phyloP scores from a whole-genome alignment of 2,797 vertebrate species.

The Moxostoma hubbsi region DNA sequence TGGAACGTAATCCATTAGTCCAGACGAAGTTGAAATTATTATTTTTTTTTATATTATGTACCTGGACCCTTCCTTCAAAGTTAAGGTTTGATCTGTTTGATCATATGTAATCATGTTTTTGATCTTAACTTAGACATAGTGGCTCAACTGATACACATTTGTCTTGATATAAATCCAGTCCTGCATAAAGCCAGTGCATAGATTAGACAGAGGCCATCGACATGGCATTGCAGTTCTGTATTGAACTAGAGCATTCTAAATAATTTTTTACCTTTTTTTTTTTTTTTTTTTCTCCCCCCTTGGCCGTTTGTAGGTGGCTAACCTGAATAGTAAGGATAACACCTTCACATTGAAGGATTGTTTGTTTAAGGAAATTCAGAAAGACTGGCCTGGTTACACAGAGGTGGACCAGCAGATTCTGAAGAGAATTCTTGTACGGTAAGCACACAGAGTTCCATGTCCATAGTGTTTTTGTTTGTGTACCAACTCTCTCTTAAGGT shows the following conservation, averaged over 20 bases:
- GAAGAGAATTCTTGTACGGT: constrained; percentile 92
- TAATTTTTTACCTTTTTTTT: not conserved
- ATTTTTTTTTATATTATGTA: no score
- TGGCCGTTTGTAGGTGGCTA: constrained; percentile 84
- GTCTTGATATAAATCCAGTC: not conserved
- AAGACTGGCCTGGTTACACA: constrained; percentile 96
- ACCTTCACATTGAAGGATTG: constrained; percentile 92
- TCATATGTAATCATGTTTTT: not conserved
- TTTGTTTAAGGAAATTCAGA: constrained; percentile 92
- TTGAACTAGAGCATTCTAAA: not conserved
- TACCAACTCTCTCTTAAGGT: no score
- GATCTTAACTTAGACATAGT: not conserved
- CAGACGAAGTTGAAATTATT: no score
- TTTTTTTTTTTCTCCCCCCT: no score
- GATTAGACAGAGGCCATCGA: constrained; percentile 4
- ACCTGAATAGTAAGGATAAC: constrained; percentile 87
- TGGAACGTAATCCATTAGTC: no score
- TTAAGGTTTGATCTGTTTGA: not conserved
- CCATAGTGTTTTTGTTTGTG: no score
- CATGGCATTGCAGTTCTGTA: not conserved
- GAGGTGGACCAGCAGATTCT: constrained; percentile 95
- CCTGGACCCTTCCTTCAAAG: not conserved
- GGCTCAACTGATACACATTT: constrained; percentile 8
- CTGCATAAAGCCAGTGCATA: not conserved
- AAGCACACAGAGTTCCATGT: constrained; percentile 41